Percentiles rank a stretch among this genome's conserved stretches.
Evolutionary conservation across 2,797 vertebrate genomes (phyloP).

Genomic region (Leptatherina wallacei): DNA sequence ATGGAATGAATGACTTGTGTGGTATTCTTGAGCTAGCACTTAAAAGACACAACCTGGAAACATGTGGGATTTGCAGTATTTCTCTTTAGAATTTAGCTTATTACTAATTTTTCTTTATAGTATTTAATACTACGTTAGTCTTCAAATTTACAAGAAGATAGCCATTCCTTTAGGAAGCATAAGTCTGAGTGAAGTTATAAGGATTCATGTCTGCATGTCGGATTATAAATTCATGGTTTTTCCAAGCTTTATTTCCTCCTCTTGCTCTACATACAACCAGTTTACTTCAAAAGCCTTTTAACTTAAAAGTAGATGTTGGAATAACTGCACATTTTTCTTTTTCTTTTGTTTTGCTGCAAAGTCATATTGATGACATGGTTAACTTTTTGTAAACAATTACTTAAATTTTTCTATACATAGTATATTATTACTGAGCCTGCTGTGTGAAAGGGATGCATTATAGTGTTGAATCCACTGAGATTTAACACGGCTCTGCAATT

Average conservation of each 20-base stretch:
- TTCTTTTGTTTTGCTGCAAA: neutral
- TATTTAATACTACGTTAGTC: neutral
- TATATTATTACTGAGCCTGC: neutral
- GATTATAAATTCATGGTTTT: neutral
- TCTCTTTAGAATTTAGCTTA: too few species aligned
- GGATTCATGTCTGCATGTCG: neutral
- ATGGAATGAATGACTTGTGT: neutral
- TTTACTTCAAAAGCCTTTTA: neutral
- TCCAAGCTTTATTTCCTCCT: neutral
- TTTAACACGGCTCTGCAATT: conserved; percentile 7
- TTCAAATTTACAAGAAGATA: neutral
- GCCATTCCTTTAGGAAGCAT: neutral
- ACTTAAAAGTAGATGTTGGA: neutral
- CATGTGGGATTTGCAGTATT: neutral
- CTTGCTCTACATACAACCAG: neutral
- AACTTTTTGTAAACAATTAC: neutral
- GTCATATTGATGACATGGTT: neutral
- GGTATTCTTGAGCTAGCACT: neutral
- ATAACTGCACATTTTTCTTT: neutral
- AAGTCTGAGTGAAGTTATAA: neutral
- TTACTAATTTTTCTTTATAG: neutral
- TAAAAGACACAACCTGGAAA: neutral
- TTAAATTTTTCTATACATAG: neutral
- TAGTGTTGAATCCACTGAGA: neutral
- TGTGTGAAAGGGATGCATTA: neutral